Conservation (phyloP, 1,140 invertebrate genomes). For the Brachionus calyciflorus region DNA sequence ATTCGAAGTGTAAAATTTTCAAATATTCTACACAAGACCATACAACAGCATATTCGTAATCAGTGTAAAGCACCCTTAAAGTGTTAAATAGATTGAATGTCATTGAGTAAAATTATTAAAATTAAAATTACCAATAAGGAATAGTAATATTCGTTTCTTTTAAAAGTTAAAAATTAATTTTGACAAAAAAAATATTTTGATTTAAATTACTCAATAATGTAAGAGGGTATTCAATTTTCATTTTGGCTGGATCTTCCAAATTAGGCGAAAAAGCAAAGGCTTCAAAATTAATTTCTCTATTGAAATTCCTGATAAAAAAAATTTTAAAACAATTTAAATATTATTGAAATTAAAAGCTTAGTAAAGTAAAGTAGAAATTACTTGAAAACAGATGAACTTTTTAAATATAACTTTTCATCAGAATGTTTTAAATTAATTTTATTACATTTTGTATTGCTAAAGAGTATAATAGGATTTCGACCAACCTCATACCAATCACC, state of each 20-base stretch:
- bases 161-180: not conserved
- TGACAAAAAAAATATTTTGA: not conserved
- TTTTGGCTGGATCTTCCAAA: slow-evolving; percentile 9
- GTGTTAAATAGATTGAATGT: no score
- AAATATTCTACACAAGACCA: slow-evolving; percentile 46
- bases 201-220: slow-evolving; percentile 4
- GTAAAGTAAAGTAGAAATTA: no score
- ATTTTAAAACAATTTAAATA: not conserved
- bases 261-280: not conserved
- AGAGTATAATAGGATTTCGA: not conserved
- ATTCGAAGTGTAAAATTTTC: slow-evolving; percentile 41
- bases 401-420: slow-evolving; percentile 11
- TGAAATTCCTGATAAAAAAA: slow-evolving; percentile 42
- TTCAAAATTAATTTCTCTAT: slow-evolving; percentile 41
- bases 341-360: not conserved
- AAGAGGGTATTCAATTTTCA: slow-evolving; percentile 37
- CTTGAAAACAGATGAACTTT: slow-evolving; percentile 30
- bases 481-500: slow-evolving; percentile 36
- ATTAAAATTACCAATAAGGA: slow-evolving; percentile 30
- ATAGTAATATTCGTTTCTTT: slow-evolving; percentile 24
- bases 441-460: slow-evolving; percentile 43
- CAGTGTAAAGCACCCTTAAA: slow-evolving; percentile 35
- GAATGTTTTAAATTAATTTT: slow-evolving; percentile 6
- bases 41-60: slow-evolving; percentile 24
- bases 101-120: no score